Percentiles rank a stretch among this genome's conserved stretches.
These are phyloP conservation scores for Tryphoninae sp. DNA, from an alignment of 2,888 invertebrate species.

Conservation along the genomic window DNA sequence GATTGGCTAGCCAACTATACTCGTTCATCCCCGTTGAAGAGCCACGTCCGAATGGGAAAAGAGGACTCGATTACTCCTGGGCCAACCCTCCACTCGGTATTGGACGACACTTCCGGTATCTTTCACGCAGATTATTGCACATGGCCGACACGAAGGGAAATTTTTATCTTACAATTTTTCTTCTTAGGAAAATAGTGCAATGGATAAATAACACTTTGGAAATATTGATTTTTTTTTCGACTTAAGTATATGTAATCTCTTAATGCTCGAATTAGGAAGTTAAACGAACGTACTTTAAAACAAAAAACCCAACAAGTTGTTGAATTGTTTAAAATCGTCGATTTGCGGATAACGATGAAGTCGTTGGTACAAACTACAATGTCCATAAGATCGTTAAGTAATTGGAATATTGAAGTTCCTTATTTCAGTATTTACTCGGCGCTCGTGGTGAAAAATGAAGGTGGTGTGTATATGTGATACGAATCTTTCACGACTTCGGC, in stretches of 20 bases:
- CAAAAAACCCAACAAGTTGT: too few species aligned
- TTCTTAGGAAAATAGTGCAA: not conserved
- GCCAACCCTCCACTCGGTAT: constrained; percentile 68
- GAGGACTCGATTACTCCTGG: constrained; percentile 33
- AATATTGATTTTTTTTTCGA: not conserved
- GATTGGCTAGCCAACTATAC: constrained; percentile 68
- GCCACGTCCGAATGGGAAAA: constrained; percentile 39
- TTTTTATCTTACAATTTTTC: not conserved
- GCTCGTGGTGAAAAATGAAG: constrained; percentile 20
- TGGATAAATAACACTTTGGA: not conserved
- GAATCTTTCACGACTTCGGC: constrained; percentile 45
- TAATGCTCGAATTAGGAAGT: too few species aligned
- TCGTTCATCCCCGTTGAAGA: constrained; percentile 49
- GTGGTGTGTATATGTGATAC: constrained; percentile 35
- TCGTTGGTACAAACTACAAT: too few species aligned
- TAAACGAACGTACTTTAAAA: too few species aligned
- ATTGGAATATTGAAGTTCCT: not conserved
- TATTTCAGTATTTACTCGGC: constrained; percentile 26
- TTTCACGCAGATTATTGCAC: constrained; percentile 40
- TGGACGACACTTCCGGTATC: constrained; percentile 69
- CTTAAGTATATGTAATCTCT: too few species aligned
- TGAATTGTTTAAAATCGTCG: too few species aligned
- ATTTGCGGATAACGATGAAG: too few species aligned
- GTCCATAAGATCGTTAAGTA: too few species aligned
- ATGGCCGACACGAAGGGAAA: constrained; percentile 64